Evolutionary conservation across 2,113 vertebrate species (phyloP).

Genomic region (Nestor notabilis): DNA sequence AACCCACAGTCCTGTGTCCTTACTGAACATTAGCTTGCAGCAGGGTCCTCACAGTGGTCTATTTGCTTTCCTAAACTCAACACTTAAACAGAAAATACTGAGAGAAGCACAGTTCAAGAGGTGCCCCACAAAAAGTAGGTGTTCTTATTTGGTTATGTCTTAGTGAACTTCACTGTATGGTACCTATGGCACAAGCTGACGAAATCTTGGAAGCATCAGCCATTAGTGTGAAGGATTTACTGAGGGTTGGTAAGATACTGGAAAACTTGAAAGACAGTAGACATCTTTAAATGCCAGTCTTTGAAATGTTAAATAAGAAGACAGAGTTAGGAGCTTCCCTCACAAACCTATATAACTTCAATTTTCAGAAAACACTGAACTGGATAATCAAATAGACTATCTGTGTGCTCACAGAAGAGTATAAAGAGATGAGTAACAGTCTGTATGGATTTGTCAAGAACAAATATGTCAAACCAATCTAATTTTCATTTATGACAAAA

Average conservation of each 20-base stretch:
- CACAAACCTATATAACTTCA: neutral
- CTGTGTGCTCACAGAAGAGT: slow-evolving; percentile 1
- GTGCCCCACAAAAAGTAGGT: neutral
- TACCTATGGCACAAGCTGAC: neutral
- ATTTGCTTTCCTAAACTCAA: neutral
- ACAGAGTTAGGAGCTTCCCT: neutral
- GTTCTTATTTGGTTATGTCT: neutral
- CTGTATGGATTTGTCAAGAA: slow-evolving; percentile 43
- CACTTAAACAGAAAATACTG: neutral
- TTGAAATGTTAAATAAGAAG: slow-evolving; percentile 8
- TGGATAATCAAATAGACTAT: slow-evolving; percentile 24
- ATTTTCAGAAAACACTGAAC: slow-evolving; percentile 23
- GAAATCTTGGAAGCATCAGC: neutral
- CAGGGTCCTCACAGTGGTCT: neutral
- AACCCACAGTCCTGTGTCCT: neutral
- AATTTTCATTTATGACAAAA: slow-evolving; percentile 43
- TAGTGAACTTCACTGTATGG: neutral
- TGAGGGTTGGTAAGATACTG: neutral
- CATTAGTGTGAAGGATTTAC: neutral
- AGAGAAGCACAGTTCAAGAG: neutral
- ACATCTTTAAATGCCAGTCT: neutral
- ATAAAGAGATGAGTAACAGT: slow-evolving; percentile 20
- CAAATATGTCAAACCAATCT: slow-evolving; percentile 39
- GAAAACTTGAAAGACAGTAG: neutral
- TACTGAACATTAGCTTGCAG: neutral